phyloP scores from a whole-genome alignment of 2,888 invertebrate genomes.

The Sclerodermus sp. region DNA sequence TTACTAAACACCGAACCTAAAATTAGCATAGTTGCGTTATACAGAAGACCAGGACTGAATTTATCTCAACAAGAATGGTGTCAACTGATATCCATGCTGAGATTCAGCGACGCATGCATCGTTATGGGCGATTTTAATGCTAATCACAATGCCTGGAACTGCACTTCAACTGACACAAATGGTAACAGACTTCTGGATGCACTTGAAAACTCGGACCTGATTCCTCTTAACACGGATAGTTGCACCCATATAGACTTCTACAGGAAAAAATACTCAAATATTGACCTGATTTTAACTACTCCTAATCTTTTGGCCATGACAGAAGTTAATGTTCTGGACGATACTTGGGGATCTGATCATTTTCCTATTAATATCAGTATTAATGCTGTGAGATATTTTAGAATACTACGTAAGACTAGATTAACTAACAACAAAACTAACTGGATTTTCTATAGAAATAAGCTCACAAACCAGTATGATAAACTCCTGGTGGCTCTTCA shows the following conservation, averaged over 20 bases:
- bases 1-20: constrained; percentile 1
- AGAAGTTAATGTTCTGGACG: not conserved
- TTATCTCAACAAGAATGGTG: constrained; percentile 7
- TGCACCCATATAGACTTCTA: not conserved
- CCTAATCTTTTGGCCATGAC: no score
- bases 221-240: not conserved
- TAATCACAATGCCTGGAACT: constrained; percentile 11
- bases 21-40: constrained; percentile 6
- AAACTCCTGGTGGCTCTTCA: not conserved
- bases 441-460: not conserved
- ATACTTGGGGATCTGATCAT: constrained; percentile 4
- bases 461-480: not conserved
- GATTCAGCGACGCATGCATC: not conserved
- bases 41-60: constrained; percentile 4
- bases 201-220: not conserved
- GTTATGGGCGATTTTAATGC: constrained; percentile 11
- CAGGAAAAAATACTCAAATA: constrained; percentile 1
- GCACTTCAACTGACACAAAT: constrained; percentile 3
- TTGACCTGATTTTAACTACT: not conserved
- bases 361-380: not conserved
- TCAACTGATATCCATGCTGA: not conserved
- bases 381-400: not conserved
- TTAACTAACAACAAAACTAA: not conserved
- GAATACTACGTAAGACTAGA: not conserved
- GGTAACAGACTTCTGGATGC: constrained; percentile 1